Base-by-base conservation (phyloP, 1,140 invertebrate genomes). In the Eciton burchellii region DNA sequence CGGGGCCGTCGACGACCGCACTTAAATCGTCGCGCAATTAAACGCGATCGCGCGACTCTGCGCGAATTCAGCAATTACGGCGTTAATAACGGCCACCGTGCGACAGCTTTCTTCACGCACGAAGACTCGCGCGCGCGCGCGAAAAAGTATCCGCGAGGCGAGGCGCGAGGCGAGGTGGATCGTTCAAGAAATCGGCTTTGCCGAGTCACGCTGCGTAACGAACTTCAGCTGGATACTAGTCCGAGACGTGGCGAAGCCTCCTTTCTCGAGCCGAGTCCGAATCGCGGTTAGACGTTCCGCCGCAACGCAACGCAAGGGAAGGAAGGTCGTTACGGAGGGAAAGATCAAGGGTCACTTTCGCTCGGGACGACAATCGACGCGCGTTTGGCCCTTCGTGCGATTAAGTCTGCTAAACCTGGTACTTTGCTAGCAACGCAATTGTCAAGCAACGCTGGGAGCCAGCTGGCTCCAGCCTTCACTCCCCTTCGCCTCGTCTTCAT, bases 121-220 rank as follows among this genome's bases (percentile, higher is more conserved):
- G 56, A 41, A 63, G 57, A 21, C 47, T 16, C 56, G 74, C 57
- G 19, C 70, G 47, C 60, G 19, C 47, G 35, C 54, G 43, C 52
- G 35, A 74, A 62, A 63, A 71, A 76, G 57, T 60, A 73, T 62
- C 60, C 77, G 26, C 66, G 41, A 29, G n/a, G n/a, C n/a, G 65
- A 76, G 71, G 56, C 79, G 57, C 73, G 57, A 72, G 73, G 71
- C 83, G 57, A 62, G 79, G 82, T 83, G 74, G 84, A 85, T 87
- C 84, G 82, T 81, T 72, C 59, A 82, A 85, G 88, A 87, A 85
- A 83, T 74, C 87, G 88, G 68, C 77, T 90, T 65, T 92, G 92
- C 90, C 87, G 86, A 93, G 92, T 93, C 92, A 93, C 90, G 87
- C 82, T 90, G 85, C 84, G 89, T 93, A 93, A 93, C 92, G 92